A percentile compares a stretch with the other conserved stretches of the same genome.
These are phyloP conservation scores for Gymnobelideus leadbeateri DNA, from an alignment of 2,113 vertebrate genomes.

Conservation along the genomic window DNA sequence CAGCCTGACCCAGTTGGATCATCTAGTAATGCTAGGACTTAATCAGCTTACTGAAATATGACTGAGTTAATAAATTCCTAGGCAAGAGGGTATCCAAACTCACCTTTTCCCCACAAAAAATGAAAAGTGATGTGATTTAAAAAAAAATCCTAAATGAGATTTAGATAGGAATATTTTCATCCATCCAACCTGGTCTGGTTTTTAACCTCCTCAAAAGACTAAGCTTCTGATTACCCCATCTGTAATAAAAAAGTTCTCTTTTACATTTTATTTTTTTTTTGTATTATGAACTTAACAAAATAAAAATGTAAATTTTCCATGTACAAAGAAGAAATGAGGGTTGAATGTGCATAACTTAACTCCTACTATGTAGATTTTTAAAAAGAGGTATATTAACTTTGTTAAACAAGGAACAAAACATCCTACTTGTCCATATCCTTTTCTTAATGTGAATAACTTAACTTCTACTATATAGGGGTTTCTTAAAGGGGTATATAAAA, in stretches of 20 bases:
- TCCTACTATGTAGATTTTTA: not conserved
- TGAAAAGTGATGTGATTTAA: too few species aligned
- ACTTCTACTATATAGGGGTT: not conserved
- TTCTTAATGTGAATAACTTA: not conserved
- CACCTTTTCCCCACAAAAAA: too few species aligned
- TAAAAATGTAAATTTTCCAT: not conserved
- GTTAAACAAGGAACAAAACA: not conserved
- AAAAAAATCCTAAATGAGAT: too few species aligned
- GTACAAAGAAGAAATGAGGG: not conserved
- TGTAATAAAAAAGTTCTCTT: not conserved
- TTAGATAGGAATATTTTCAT: too few species aligned
- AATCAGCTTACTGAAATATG: too few species aligned
- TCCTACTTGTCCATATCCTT: not conserved
- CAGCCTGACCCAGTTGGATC: too few species aligned
- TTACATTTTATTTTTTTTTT: not conserved
- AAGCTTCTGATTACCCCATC: not conserved
- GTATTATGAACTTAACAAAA: not conserved
- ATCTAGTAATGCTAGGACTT: too few species aligned
- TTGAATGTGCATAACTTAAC: not conserved
- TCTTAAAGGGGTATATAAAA: not conserved
- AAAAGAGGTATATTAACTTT: not conserved
- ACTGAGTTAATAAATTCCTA: too few species aligned
- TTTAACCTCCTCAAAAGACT: not conserved
- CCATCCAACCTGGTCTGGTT: not conserved
- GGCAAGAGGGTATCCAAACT: too few species aligned